Base-by-base conservation (phyloP, 2,113 vertebrate species). In the Corythornis vintsioides region DNA sequence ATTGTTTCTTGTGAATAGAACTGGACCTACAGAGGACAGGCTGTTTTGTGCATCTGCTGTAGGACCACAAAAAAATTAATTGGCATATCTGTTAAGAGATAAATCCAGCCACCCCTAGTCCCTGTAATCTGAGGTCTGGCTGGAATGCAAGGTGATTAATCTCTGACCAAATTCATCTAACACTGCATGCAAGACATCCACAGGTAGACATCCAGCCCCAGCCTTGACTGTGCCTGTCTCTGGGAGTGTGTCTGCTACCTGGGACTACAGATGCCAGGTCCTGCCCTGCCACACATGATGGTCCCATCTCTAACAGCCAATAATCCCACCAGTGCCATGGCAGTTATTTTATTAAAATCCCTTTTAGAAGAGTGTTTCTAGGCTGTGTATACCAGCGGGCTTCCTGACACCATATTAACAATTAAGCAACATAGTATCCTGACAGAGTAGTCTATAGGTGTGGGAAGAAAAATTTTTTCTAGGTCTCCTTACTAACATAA, bases 401-500 rank as follows among this genome's bases (percentile, higher is more conserved):
- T 13, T 84, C 28, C 70, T 70, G 3, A 61, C 3, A 9, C 6
- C 22, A 15, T 2, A 1, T 21, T 33, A 77, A 45, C 4, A 26
- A 8, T 35, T 22, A 69, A 45, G 25, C 15, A 59, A 24, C 3
- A 45, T 4, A 4, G 7, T 42, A 24, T 10, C 31, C 45, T 81
- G n/a, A 38, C 64, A n/a, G 9, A 67, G 2, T 3, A 4, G 25
- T 33, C 79, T 45, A 9, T 6, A 15, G 10, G 10, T 40, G 4
- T 61, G 9, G 8, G 15, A 61, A 43, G 7, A 22, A 26, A 28
- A 28, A 16, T 70, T 65, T 0, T 55, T 83, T 55, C 29, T 40
- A 40, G 42, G 13, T 11, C 11, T n/a, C 2, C 4, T 78, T 35
- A 29, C 4, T 25, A 40, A 40, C 2, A 0, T 0, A 40, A 16